phyloP scores from a whole-genome alignment of 2,113 vertebrate genomes.

The Tachycineta bicolor region DNA sequence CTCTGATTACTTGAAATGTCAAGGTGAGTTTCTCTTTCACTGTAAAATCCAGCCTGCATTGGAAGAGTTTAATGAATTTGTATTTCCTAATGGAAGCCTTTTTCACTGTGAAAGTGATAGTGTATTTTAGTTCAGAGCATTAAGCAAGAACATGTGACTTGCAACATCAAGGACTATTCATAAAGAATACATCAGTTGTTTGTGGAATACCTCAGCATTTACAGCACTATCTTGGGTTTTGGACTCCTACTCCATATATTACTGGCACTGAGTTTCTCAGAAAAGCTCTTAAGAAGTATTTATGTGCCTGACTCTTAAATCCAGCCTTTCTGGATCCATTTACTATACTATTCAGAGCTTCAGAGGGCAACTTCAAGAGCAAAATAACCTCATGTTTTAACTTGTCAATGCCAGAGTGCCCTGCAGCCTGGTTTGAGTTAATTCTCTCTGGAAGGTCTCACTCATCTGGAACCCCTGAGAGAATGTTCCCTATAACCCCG shows the following conservation, averaged over 20 bases:
- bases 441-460: not conserved
- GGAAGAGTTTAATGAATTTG: not conserved
- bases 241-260: not conserved
- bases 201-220: not conserved
- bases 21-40: not conserved
- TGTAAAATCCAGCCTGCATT: not conserved
- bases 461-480: not conserved
- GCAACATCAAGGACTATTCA: not conserved
- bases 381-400: slow-evolving; percentile 2
- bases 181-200: slow-evolving; percentile 29
- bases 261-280: not conserved
- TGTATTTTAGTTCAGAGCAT: not conserved
- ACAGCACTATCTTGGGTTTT: not conserved
- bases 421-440: not conserved
- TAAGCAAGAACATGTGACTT: not conserved
- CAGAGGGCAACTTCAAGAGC: not conserved
- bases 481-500: not conserved
- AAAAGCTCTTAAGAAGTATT: slow-evolving; percentile 27
- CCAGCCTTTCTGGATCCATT: slow-evolving; percentile 1
- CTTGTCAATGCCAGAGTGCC: not conserved
- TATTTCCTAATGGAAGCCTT: not conserved
- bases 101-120: not conserved
- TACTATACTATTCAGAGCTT: not conserved
- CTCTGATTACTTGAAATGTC: not conserved
- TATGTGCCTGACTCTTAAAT: slow-evolving; percentile 10